phyloP scores from a whole-genome alignment of 1,140 invertebrate genomes.

The Apis florea region DNA sequence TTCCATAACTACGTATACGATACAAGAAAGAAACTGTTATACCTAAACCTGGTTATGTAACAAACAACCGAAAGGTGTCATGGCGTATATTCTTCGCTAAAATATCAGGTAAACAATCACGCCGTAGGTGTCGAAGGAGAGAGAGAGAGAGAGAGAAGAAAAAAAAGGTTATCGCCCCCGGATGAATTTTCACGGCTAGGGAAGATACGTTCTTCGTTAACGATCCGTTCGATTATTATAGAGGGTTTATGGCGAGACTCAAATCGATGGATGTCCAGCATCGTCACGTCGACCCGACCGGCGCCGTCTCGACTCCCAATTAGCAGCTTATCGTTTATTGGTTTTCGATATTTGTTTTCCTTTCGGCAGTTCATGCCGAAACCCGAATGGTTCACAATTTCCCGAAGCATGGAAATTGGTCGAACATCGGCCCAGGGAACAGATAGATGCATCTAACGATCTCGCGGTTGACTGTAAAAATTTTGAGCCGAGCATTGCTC shows the following conservation, averaged over 20 bases:
- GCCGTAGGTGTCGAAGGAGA: conserved; percentile 32
- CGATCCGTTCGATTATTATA: conserved; percentile 63
- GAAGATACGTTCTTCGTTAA: conserved; percentile 34
- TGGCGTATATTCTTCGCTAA: conserved; percentile 20
- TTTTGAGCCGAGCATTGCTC: background rate
- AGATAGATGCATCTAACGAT: background rate
- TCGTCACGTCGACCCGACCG: conserved; percentile 54
- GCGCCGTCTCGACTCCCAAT: conserved; percentile 77
- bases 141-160: background rate
- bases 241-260: conserved; percentile 61
- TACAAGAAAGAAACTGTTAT: background rate
- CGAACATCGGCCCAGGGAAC: conserved; percentile 11
- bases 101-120: conserved; percentile 45
- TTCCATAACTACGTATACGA: background rate
- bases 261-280: conserved; percentile 58
- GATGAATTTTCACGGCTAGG: conserved; percentile 27
- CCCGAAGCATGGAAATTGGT: conserved; percentile 49
- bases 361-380: conserved; percentile 48
- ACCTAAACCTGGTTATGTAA: background rate
- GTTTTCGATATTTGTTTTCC: conserved; percentile 77
- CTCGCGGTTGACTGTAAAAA: conserved; percentile 21
- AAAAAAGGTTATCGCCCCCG: conserved; percentile 31
- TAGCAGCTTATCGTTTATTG: conserved; percentile 79
- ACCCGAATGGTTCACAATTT: conserved; percentile 39
- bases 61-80: background rate